Evolutionary conservation across 2,113 vertebrate genomes (phyloP).

Genomic region (Ptyas mucosa): DNA sequence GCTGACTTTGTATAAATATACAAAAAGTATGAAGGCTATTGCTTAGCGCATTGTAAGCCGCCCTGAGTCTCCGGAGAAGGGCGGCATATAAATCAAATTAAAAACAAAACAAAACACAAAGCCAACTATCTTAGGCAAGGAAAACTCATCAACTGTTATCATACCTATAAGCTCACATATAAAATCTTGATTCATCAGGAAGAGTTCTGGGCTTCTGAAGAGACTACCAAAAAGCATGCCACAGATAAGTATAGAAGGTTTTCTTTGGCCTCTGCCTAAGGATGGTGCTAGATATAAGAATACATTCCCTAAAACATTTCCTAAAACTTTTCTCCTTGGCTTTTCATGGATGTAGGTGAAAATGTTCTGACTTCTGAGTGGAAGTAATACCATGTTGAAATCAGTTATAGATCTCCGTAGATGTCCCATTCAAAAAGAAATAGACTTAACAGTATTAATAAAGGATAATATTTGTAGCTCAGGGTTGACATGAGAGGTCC

Average conservation of each 20-base stretch:
- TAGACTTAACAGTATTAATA: no score
- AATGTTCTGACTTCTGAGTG: neutral
- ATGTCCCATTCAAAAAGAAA: neutral
- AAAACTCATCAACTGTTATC: neutral
- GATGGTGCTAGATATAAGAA: neutral
- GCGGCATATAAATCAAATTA: no score
- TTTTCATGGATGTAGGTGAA: neutral
- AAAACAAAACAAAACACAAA: no score
- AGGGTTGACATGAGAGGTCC: no score
- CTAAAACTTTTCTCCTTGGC: neutral
- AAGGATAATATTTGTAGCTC: no score
- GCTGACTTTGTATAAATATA: no score
- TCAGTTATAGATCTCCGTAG: neutral
- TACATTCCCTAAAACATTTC: neutral
- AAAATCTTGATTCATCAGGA: neutral
- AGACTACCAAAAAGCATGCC: neutral
- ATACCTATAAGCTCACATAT: neutral
- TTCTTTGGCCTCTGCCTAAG: neutral
- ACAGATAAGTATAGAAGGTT: no score
- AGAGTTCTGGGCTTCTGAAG: neutral
- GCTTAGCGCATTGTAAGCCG: no score
- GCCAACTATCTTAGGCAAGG: neutral
- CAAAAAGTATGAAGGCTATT: no score
- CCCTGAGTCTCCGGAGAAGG: no score
- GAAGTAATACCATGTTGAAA: neutral